phyloP scores from a whole-genome alignment of 2,113 vertebrate species.

The Atrichornis clamosus region DNA sequence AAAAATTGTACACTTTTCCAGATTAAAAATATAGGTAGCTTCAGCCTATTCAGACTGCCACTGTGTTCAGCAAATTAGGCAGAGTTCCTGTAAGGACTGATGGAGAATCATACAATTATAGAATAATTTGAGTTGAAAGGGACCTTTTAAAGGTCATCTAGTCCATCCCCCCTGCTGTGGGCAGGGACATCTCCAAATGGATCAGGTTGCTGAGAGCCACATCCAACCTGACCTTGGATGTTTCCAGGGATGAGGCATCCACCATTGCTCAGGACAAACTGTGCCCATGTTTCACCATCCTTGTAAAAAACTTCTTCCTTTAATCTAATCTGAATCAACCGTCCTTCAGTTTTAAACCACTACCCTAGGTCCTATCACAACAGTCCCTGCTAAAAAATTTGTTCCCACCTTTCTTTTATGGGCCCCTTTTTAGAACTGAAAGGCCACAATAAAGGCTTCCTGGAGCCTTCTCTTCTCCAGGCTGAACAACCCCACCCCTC shows the following conservation, averaged over 20 bases:
- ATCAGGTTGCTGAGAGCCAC: neutral
- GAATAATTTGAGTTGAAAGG: neutral
- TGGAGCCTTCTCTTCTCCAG: neutral
- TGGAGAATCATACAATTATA: neutral
- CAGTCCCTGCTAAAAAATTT: neutral
- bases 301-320: neutral
- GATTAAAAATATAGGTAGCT: neutral
- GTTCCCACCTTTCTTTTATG: neutral
- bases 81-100: neutral
- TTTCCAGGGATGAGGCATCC: neutral
- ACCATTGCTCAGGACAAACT: neutral
- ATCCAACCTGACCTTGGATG: neutral
- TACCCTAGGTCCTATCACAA: accelerated
- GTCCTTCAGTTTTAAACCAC: neutral
- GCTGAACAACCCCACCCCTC: neutral
- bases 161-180: neutral
- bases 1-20: neutral
- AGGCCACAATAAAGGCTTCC: neutral
- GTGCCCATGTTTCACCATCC: neutral
- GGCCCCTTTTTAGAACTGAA: neutral
- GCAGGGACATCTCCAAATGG: neutral
- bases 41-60: neutral
- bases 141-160: neutral
- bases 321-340: neutral
- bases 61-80: neutral